Evolutionary conservation across 2,113 vertebrate species (phyloP), one percentile per base, ranked within the genome.

Genomic region (Apistogramma diplotaenia): DNA sequence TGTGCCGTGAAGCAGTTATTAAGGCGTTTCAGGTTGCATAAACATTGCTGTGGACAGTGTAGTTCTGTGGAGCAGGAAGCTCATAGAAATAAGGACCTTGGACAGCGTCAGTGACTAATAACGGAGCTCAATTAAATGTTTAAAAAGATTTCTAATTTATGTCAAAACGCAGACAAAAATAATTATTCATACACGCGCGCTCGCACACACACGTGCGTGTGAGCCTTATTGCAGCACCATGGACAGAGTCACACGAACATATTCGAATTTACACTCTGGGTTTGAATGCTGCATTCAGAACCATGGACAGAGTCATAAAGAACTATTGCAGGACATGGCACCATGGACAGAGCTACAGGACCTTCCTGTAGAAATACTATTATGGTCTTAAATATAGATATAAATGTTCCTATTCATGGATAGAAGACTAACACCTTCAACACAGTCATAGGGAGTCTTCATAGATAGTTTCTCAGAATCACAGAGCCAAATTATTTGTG

Each of bases 101-200:
- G 73, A 15, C 40, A 21, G 37, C 25, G 15, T 67, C 61, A 18
- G 27, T 23, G 2, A 10, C 27, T 29, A 10, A 23, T 35, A 23
- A 0, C 35, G 16, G 21, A 11, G 37, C 18, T 18, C 0, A 10
- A 27, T 46, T 37, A 43, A 16, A 65, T 0, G 10, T 1, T 3
- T 25, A 3, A 65, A 25, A 40, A 65, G 5, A 43, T 4, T 3
- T 3, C 33, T 62, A 16, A 40, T 40, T 15, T 2, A 16, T 2
- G n/a, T 2, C n/a, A 62, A 35, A 35, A 8, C 33, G 5, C 0
- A 15, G 60, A 62, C 35, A 1, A 0, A 5, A 8, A 0, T 0
- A 19, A 0, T 3, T 10, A 2, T 8, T 1, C 29, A 31, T 6
- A 31, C 29, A 31, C 29, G 6, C 29, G 6, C 29, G 6, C 29